A percentile compares a stretch with the other conserved stretches of the same genome.
Evolutionary conservation across 1,140 invertebrate genomes (phyloP).

Genomic region (Metopolophium dirhodum): DNA sequence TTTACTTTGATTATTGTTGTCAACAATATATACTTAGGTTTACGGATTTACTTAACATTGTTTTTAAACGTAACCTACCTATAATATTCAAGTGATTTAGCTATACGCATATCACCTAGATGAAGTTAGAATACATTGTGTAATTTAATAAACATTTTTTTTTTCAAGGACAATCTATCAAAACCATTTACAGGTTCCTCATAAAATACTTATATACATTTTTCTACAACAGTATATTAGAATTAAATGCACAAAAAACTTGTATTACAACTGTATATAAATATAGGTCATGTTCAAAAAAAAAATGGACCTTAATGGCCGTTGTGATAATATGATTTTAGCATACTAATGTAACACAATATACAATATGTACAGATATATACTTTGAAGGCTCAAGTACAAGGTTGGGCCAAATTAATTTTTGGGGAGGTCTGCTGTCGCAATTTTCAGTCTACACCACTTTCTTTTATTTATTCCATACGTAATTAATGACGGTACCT

Average conservation of each 20-base stretch:
- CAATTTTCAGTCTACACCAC: not conserved
- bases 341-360: constrained; percentile 12
- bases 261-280: not conserved
- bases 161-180: constrained; percentile 17
- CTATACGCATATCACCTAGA: not conserved
- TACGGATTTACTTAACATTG: not conserved
- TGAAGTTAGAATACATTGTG: not conserved
- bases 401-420: not conserved
- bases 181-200: not conserved
- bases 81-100: not conserved
- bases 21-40: not conserved
- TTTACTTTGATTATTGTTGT: not conserved
- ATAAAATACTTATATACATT: not conserved
- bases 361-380: not conserved
- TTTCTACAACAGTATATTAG: constrained; percentile 1
- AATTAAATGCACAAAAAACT: constrained; percentile 18
- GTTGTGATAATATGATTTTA: constrained; percentile 21
- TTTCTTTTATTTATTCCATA: not conserved
- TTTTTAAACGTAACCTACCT: not conserved
- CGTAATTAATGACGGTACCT: not conserved
- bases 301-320: constrained; percentile 26
- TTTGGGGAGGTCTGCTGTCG: constrained; percentile 12
- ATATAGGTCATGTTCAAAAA: constrained; percentile 29
- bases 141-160: not conserved
- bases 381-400: constrained; percentile 29